A percentile compares a stretch with the other conserved stretches of the same genome.
phyloP scores from a whole-genome alignment of 2,888 invertebrate genomes.

The Diadegma fenestrale region DNA sequence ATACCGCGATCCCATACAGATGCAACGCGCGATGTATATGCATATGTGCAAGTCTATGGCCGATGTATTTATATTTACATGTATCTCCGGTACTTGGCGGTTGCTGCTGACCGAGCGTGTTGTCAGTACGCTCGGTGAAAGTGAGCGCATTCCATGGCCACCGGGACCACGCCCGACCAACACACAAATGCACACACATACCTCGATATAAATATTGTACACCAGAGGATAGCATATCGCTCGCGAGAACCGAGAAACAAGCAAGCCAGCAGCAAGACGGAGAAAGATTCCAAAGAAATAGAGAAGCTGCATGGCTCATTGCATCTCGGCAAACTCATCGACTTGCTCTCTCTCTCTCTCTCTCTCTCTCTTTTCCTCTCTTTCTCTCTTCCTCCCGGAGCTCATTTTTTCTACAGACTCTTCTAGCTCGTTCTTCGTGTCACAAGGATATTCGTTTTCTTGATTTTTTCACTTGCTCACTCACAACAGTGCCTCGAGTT shows the following conservation, averaged over 20 bases:
- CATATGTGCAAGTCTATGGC: slow-evolving; percentile 4
- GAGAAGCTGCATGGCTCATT: slow-evolving; percentile 58
- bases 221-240: slow-evolving; percentile 55
- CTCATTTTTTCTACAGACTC: slow-evolving; percentile 12
- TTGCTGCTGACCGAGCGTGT: slow-evolving; percentile 56
- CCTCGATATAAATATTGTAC: slow-evolving; percentile 21
- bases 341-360: slow-evolving; percentile 52
- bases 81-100: slow-evolving; percentile 51
- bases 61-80: slow-evolving; percentile 20
- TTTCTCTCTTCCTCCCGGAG: slow-evolving; percentile 39
- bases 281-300: slow-evolving; percentile 22
- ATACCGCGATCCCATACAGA: slow-evolving; percentile 25
- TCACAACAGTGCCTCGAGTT: background rate
- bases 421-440: slow-evolving; percentile 1
- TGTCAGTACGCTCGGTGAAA: slow-evolving; percentile 80
- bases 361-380: slow-evolving; percentile 42
- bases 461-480: background rate
- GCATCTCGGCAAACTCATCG: slow-evolving; percentile 66
- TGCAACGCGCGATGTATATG: background rate
- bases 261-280: slow-evolving; percentile 26
- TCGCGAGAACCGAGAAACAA: slow-evolving; percentile 40
- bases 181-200: slow-evolving; percentile 74
- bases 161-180: slow-evolving; percentile 84
- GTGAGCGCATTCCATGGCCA: slow-evolving; percentile 85
- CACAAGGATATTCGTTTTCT: background rate